Base-by-base conservation (phyloP, 1,140 invertebrate genomes). In the Drosophila mauritiana region DNA sequence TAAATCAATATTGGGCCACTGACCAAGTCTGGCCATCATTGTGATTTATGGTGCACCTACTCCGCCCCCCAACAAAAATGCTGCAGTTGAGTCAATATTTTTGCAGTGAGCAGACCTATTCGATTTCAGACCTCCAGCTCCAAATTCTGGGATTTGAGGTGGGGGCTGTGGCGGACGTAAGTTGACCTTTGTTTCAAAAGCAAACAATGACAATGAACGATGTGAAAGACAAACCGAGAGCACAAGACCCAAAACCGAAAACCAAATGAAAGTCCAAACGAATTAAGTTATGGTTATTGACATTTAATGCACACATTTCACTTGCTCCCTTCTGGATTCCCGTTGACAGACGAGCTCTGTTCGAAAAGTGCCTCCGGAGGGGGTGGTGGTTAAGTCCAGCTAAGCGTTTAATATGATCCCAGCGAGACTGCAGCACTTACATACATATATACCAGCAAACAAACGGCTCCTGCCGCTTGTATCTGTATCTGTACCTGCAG, bases 231-330 rank as follows among this genome's bases (percentile, higher is more conserved):
- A 70, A 70, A 70, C 67, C 64, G 34, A 48, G 69, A 31, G 12
- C 67, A 43, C 27, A 40, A 63, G 65, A 51, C 34, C 58, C 34
- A 63, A 64, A 56, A 17, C 42, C 63, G 31, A 39, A 37, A 70
- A 49, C 64, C 64, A 25, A 70, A 70, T 70, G 64, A 70, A 70
- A 70, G 43, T 49, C 65, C 52, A 70, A 56, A 57, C 68, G 65
- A 70, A 70, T 69, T 69, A 56, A 70, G 42, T 57, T 70, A 69
- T 70, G 64, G 52, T 70, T 70, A 70, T 70, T 70, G 67, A 70
- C 67, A 70, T 70, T 49, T 70, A 70, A 69, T 69, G 67, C 67
- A 55, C 62, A 67, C 62, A 70, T 43, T 37, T 45, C 37, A 61
- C 27, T 43, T 34, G 59, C 27, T 17, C 42, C 15, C 25, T 13